Base-by-base conservation (phyloP, 2,888 invertebrate species). In the Zygogramma bicolorata region DNA sequence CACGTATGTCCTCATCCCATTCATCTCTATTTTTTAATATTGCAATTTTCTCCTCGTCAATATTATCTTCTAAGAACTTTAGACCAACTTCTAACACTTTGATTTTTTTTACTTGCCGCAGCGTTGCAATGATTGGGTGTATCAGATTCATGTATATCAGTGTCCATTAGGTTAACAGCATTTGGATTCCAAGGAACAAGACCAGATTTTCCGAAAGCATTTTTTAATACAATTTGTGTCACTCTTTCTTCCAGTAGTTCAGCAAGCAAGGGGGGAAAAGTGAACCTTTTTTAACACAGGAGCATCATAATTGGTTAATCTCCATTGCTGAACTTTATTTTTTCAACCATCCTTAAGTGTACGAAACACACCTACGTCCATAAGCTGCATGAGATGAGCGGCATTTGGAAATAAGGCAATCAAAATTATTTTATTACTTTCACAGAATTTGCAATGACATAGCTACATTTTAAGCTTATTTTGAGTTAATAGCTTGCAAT, bases 301-400 rank as follows among this genome's bases (percentile, higher is more conserved):
- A 8, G 53, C 25, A 25, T 53, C 53, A 25, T 53, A 53, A 25
- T 53, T 53, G 3, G 53, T 4, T 25, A 53, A n/a, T 53, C 53
- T 53, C 53, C 53, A 25, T 53, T 53, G 53, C n/a, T 53, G 53
- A 25, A 53, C 53, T 53, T 53, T n/a, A 53, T 25, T 53, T 53
- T 25, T 53, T 25, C 53, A 53, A 53, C 53, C 25, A 53, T 53
- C n/a, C 25, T 25, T 53, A 8, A 53, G 53, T 8, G 25, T 25
- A n/a, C 25, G 25, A 53, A 53, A 53, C 13, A 53, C 53, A n/a
- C n/a, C 53, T 25, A 53, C 53, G 13, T 53, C 53, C 53, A 53
- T n/a, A 25, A 13, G 25, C 6, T 53, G 53, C 22, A 53, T 53
- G 22, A 53, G 25, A 53, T 25, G 53, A n/a, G 53, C 25, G 25